These are phyloP conservation scores for Hydrocynus forskahlii DNA, from an alignment of 2,797 vertebrate species.

Conservation along the genomic window DNA sequence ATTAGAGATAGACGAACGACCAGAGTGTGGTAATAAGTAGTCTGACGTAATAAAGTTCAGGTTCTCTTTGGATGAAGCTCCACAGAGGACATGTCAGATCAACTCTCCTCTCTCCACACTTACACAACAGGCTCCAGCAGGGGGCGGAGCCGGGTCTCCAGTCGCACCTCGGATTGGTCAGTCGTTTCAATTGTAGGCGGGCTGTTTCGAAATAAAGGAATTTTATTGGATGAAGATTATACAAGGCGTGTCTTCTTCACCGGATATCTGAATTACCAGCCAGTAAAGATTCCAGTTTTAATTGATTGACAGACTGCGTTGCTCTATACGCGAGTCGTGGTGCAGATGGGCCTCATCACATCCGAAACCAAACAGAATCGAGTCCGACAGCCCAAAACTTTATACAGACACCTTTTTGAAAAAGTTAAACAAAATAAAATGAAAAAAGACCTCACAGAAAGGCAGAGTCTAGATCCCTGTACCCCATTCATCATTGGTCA, in stretches of 20 bases:
- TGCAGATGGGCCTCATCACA: no score
- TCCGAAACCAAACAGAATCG: no score
- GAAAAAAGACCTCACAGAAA: no score
- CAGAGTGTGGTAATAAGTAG: background rate
- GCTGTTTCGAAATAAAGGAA: background rate
- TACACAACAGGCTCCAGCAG: background rate
- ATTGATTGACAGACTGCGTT: background rate
- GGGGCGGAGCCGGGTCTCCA: background rate
- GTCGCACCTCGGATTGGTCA: constrained; percentile 14
- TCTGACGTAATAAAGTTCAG: background rate
- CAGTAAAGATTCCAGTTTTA: background rate
- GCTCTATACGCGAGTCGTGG: background rate
- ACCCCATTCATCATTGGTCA: no score
- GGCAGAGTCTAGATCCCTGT: no score
- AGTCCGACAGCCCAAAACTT: no score
- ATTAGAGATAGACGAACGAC: background rate
- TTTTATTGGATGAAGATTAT: constrained; percentile 11
- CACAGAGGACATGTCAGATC: background rate
- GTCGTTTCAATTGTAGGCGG: background rate
- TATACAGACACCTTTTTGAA: no score
- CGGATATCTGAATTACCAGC: constrained; percentile 24
- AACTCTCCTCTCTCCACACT: background rate
- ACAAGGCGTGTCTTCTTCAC: background rate
- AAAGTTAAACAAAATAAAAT: no score
- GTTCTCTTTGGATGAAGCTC: background rate